These are phyloP conservation scores for Himalopsyche tibetana DNA, from an alignment of 2,888 invertebrate genomes.

Conservation along the genomic window DNA sequence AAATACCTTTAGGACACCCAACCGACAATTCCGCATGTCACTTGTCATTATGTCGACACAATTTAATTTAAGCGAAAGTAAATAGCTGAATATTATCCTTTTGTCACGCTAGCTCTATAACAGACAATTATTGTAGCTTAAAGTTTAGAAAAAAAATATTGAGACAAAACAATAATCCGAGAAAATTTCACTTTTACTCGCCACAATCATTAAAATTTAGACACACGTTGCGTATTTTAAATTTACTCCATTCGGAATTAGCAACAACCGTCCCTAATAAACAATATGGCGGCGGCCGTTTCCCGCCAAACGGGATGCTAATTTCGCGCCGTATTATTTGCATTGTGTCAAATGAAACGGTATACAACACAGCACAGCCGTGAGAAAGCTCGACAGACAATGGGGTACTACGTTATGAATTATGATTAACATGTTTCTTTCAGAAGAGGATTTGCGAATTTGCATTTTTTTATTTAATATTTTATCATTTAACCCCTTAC, in stretches of 20 bases:
- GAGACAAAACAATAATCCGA: not conserved
- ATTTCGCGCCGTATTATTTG: constrained; percentile 36
- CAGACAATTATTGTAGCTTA: not conserved
- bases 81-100: constrained; percentile 5
- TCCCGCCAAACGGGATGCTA: constrained; percentile 42
- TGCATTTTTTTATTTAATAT: too few relatives aligned
- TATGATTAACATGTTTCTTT: not conserved
- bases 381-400: not conserved
- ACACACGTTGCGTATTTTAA: not conserved
- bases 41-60: not conserved
- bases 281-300: constrained; percentile 20
- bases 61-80: not conserved
- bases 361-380: constrained; percentile 4
- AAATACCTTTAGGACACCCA: too few relatives aligned
- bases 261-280: constrained; percentile 17
- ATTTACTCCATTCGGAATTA: constrained; percentile 18
- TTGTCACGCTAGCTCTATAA: not conserved
- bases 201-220: constrained; percentile 1
- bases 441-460: constrained; percentile 5
- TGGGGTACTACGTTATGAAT: constrained; percentile 22
- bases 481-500: too few relatives aligned
- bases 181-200: constrained; percentile 32
- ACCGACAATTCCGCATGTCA: too few relatives aligned
- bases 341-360: constrained; percentile 40
- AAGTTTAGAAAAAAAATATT: not conserved